Evolutionary conservation across 2,113 vertebrate species (phyloP).

Genomic region (Romanogobio albipinnatus): DNA sequence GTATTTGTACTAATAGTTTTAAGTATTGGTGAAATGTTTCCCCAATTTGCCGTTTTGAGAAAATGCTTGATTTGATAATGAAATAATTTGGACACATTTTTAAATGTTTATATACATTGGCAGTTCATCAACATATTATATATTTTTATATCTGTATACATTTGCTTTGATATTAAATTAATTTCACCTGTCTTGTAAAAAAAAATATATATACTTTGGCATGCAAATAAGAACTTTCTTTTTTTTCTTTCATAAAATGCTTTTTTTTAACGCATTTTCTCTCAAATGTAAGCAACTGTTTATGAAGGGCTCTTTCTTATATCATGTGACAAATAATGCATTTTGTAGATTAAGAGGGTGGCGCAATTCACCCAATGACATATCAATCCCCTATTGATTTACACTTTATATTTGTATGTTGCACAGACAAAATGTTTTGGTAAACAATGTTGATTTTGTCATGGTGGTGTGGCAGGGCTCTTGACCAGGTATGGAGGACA

Average conservation of each 20-base stretch:
- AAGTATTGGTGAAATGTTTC: background rate
- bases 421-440: background rate
- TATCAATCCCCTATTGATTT: background rate
- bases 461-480: constrained; percentile 30
- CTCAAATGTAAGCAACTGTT: background rate
- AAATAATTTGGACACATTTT: background rate
- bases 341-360: background rate
- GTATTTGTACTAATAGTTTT: background rate
- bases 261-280: background rate
- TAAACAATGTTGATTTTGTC: background rate
- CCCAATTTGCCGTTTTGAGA: background rate
- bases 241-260: background rate
- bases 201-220: background rate
- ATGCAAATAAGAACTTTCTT: background rate
- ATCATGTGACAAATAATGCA: background rate
- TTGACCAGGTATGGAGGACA: constrained; percentile 18
- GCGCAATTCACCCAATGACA: background rate
- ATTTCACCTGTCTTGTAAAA: background rate
- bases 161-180: background rate
- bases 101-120: background rate
- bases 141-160: background rate
- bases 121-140: background rate
- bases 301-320: background rate
- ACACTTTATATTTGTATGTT: background rate
- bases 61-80: background rate